Evolutionary conservation across 2,113 vertebrate genomes (phyloP).

Genomic region (Cervus canadensis): DNA sequence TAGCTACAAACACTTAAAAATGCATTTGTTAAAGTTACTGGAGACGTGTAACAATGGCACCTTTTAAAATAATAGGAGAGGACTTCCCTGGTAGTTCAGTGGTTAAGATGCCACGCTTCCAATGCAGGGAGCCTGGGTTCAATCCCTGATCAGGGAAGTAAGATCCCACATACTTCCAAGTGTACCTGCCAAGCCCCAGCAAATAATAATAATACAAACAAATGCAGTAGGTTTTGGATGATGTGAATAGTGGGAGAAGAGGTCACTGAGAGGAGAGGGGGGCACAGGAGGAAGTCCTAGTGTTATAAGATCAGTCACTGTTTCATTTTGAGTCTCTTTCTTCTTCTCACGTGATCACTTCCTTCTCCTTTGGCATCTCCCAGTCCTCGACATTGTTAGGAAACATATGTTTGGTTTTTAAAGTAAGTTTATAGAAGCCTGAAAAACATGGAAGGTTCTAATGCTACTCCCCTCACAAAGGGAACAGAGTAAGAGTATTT

Average conservation of each 20-base stretch:
- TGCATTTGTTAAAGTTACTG: background rate
- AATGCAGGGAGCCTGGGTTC: background rate
- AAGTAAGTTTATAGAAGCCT: background rate
- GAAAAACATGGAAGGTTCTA: background rate
- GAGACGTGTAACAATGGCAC: background rate
- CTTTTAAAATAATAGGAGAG: background rate
- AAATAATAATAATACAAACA: background rate
- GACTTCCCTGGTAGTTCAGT: background rate
- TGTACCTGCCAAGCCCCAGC: background rate
- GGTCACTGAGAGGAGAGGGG: background rate
- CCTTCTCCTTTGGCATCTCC: background rate
- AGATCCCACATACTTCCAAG: background rate
- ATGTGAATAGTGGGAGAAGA: background rate
- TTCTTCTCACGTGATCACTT: background rate
- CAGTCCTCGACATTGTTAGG: background rate
- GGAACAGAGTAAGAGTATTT: background rate
- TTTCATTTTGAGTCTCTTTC: background rate
- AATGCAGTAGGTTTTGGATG: background rate
- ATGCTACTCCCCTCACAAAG: background rate
- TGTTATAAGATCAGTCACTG: background rate
- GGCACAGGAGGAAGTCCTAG: background rate
- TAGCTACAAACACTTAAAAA: background rate
- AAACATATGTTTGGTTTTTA: background rate
- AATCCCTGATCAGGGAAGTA: background rate
- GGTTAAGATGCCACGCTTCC: background rate